Percentiles rank a stretch among this genome's conserved stretches.
These are phyloP conservation scores for Mugil cephalus DNA, from an alignment of 2,113 vertebrate genomes.

Conservation along the genomic window DNA sequence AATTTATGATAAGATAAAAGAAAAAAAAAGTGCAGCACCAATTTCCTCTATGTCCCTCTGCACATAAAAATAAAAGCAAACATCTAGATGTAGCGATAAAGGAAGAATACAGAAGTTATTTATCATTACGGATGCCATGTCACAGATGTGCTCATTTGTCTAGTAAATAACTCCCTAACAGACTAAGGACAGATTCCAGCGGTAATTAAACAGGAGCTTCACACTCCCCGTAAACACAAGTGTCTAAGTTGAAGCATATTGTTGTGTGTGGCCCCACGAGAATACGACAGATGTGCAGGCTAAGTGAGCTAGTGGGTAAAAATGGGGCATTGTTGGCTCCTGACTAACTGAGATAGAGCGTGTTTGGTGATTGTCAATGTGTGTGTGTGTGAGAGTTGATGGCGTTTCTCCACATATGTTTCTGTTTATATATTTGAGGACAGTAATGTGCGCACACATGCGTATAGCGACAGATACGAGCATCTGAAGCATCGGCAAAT, in stretches of 20 bases:
- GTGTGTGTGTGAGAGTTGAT: conserved; percentile 5
- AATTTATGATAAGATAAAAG: conserved; percentile 5
- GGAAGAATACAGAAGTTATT: conserved; percentile 33
- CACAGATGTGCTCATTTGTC: conserved; percentile 63
- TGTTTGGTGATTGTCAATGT: conserved; percentile 16
- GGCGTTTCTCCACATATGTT: conserved; percentile 13
- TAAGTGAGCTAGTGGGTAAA: conserved; percentile 50
- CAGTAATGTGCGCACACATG: conserved; percentile 40
- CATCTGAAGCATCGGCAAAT: conserved; percentile 9
- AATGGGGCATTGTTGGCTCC: conserved; percentile 28
- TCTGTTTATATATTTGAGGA: conserved; percentile 10
- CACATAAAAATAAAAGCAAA: not conserved
- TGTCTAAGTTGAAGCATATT: conserved; percentile 66
- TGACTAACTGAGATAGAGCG: conserved; percentile 30
- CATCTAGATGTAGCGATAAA: not conserved
- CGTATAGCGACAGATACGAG: conserved; percentile 26
- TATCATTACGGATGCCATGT: conserved; percentile 21
- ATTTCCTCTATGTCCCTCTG: conserved; percentile 5
- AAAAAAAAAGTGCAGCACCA: not conserved
- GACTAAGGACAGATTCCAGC: conserved; percentile 56
- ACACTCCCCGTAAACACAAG: conserved; percentile 34
- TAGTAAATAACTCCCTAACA: conserved; percentile 48
- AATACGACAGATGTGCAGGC: conserved; percentile 70
- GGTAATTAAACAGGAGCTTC: conserved; percentile 61
- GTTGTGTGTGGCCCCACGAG: conserved; percentile 54